Evolutionary conservation across 2,797 vertebrate species (phyloP), one percentile per base, ranked within the genome.

Genomic region (Ciconia nigra): DNA sequence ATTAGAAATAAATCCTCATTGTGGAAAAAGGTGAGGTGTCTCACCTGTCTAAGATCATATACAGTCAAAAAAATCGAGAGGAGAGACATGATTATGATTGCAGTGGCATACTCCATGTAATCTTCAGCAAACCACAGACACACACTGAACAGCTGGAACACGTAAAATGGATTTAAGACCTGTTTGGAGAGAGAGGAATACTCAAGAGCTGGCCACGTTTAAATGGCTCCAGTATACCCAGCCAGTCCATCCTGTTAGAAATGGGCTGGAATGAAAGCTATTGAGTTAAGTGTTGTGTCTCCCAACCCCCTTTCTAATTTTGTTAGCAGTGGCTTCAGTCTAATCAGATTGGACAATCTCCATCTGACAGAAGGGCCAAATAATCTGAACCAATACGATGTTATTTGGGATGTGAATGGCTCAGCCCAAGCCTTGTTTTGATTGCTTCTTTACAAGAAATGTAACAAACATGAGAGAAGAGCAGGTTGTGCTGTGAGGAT

Each of bases 141-240:
- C 85, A 98, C 98, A 51, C 98, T 98, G 95, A 98, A 98, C 82
- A 98, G 94, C 72, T 98, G 98, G 96, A 98, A 98, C 86, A 98
- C 17, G 92, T 98, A 98, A 92, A 98, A 98, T 14, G 98, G 98
- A 95, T 98, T 98, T 93, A 98, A 96, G 78, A 98, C 98, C 98
- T 98, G 95, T 96, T 91, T 79, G 87, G 63, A 93, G 57, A 96
- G 22, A 92, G 5, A 92, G 66, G 13, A 90, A 42, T 21, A 63
- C 37, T 97, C 46, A 96, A 83, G 49, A 86, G 10, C 42, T 83
- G 51, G n/a, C 58, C n/a, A 65, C 18, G 61, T 78, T 92, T 82
- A 90, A 87, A 62, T 54, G 55, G 10, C 8, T 83, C 18, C 55
- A 54, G 61, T 47, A 61, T 29, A 83, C 35, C 25, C 67, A 71